Conservation (phyloP, 2,797 vertebrate genomes). For the Hemibagrus guttatus region DNA sequence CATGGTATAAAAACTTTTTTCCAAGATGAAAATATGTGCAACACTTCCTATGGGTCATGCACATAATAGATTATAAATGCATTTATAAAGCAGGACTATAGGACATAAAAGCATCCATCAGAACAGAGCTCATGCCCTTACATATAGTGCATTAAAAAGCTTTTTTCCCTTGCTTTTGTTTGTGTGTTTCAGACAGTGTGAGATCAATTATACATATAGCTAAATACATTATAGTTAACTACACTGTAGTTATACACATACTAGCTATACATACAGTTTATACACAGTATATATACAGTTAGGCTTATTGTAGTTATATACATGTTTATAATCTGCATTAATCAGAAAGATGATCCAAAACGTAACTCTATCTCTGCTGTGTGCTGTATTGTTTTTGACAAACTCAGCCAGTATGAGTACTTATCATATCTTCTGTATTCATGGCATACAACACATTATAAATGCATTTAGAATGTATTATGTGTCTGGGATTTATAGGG, state of each 20-base stretch:
- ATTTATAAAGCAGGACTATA: background rate
- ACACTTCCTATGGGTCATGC: background rate
- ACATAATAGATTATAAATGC: constrained; percentile 20
- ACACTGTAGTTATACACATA: background rate
- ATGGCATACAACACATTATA: background rate
- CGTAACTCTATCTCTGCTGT: background rate
- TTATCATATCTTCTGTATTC: background rate
- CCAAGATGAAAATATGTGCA: constrained; percentile 61
- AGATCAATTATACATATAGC: background rate
- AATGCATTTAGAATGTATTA: constrained; percentile 2
- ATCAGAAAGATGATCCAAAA: too few species aligned
- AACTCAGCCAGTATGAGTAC: background rate
- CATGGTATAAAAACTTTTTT: constrained; percentile 59
- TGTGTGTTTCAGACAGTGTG: background rate
- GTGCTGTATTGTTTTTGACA: background rate
- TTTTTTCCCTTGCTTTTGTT: too few species aligned
- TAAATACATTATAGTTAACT: background rate
- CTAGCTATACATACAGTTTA: background rate
- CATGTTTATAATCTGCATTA: too few species aligned
- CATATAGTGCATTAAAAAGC: background rate
- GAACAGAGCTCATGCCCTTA: background rate
- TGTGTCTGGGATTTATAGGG: background rate
- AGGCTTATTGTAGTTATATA: background rate
- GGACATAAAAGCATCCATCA: background rate
- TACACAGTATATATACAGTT: background rate